Evolutionary conservation across 2,888 invertebrate species (phyloP).

Genomic region (Helleia helle): DNA sequence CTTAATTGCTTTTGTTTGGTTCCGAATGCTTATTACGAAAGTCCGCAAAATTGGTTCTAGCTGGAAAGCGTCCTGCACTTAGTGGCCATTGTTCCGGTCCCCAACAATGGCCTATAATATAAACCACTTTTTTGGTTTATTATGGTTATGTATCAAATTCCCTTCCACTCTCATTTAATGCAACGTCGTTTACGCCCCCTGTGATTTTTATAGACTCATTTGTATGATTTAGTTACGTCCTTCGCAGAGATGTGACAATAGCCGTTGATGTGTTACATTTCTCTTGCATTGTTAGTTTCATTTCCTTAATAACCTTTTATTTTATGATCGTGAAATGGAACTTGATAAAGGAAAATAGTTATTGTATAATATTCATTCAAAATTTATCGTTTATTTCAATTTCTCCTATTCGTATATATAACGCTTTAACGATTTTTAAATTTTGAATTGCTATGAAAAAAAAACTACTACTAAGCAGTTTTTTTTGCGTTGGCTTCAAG

Average conservation of each 20-base stretch:
- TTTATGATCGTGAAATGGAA: no score
- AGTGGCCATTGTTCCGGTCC: slow-evolving; percentile 54
- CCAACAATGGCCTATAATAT: slow-evolving; percentile 41
- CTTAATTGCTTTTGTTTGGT: slow-evolving; percentile 60
- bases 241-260: background rate
- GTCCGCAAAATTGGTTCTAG: slow-evolving; percentile 52
- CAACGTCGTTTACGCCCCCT: slow-evolving; percentile 25
- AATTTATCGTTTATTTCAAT: no score
- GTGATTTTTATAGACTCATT: slow-evolving; percentile 22
- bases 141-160: slow-evolving; percentile 53
- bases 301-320: no score
- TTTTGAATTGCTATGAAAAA: no score
- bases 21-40: slow-evolving; percentile 58
- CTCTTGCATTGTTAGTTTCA: no score
- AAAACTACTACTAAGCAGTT: no score
- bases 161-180: slow-evolving; percentile 51
- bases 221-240: background rate
- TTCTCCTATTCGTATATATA: no score
- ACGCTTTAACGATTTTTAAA: no score
- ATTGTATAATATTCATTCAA: no score
- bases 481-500: no score
- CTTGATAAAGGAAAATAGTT: no score
- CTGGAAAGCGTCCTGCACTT: slow-evolving; percentile 58
- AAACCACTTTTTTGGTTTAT: slow-evolving; percentile 59
- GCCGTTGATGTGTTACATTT: background rate